Conservation (phyloP, 1,140 invertebrate genomes). For the Panagrolaimus sp. region DNA sequence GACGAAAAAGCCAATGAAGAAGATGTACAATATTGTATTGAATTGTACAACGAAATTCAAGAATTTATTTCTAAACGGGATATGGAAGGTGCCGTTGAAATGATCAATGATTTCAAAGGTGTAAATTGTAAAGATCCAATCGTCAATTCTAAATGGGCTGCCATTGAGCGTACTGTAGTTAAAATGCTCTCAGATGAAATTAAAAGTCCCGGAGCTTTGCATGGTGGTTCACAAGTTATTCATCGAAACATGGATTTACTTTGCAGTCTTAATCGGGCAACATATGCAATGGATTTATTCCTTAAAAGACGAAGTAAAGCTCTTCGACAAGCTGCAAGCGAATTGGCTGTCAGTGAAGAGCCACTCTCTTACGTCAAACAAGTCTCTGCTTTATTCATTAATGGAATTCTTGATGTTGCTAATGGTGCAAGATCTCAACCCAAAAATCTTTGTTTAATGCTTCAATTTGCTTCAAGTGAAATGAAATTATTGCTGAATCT, state of each 20-base stretch:
- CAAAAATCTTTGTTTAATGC: conserved; percentile 59
- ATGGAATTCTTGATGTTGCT: conserved; percentile 77
- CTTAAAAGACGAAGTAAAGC: conserved; percentile 76
- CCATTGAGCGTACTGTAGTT: conserved; percentile 38
- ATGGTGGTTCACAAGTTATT: conserved; percentile 82
- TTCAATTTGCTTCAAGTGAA: conserved; percentile 64
- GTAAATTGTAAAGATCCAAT: conserved; percentile 34
- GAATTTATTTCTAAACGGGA: conserved; percentile 92
- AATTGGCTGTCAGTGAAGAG: conserved; percentile 79
- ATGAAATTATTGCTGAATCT: conserved; percentile 73
- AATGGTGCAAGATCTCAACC: conserved; percentile 73
- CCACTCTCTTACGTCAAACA: conserved; percentile 77
- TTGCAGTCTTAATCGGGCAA: conserved; percentile 32
- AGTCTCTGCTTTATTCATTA: conserved; percentile 79
- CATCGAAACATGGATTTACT: conserved; percentile 63
- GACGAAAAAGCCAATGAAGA: conserved; percentile 62
- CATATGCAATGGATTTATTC: conserved; percentile 75
- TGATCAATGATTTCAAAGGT: conserved; percentile 71
- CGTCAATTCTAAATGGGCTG: conserved; percentile 52
- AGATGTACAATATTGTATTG: conserved; percentile 71
- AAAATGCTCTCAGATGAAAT: conserved; percentile 60
- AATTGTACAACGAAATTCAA: conserved; percentile 88
- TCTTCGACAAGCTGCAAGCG: conserved; percentile 74
- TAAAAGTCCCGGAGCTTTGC: conserved; percentile 62
- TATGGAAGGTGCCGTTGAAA: conserved; percentile 83